These are phyloP conservation scores for Apoderus coryli DNA, from an alignment of 2,888 invertebrate species.

Conservation along the genomic window DNA sequence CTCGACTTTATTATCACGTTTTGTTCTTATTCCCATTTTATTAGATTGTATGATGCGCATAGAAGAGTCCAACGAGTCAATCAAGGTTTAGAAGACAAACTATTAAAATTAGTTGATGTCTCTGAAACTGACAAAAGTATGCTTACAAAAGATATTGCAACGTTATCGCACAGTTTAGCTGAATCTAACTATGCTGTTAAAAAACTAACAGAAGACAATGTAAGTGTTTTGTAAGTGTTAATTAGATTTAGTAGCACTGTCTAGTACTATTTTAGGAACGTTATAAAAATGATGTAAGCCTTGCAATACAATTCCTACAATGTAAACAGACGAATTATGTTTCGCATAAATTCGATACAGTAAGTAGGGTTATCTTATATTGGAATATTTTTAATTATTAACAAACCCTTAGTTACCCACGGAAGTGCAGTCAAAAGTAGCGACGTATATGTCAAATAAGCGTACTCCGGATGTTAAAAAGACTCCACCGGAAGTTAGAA, in stretches of 20 bases:
- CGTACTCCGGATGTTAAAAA: conserved; percentile 31
- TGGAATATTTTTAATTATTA: background rate
- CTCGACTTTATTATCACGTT: conserved; percentile 2
- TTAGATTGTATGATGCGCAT: conserved; percentile 80
- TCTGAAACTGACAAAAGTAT: conserved; percentile 81
- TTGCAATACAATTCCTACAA: conserved; percentile 86
- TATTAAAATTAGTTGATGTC: conserved; percentile 81
- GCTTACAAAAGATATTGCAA: conserved; percentile 75
- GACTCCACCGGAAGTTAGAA: conserved; percentile 37
- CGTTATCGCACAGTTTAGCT: conserved; percentile 66
- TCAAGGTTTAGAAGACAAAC: conserved; percentile 87
- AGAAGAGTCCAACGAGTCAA: conserved; percentile 88
- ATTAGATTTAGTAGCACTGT: conserved; percentile 1
- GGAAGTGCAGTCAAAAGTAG: conserved; percentile 83
- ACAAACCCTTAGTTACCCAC: conserved; percentile 60
- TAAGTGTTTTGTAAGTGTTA: conserved; percentile 33
- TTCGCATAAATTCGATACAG: conserved; percentile 77
- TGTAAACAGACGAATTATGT: conserved; percentile 92
- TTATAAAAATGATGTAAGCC: conserved; percentile 83
- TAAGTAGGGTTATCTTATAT: conserved; percentile 37
- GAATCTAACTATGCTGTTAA: conserved; percentile 75
- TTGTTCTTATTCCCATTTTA: conserved; percentile 17
- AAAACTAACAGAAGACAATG: conserved; percentile 75
- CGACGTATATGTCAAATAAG: conserved; percentile 57
- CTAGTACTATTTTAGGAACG: conserved; percentile 56